Evolutionary conservation across 2,888 invertebrate genomes (phyloP).

Genomic region (Cantharis nigra): DNA sequence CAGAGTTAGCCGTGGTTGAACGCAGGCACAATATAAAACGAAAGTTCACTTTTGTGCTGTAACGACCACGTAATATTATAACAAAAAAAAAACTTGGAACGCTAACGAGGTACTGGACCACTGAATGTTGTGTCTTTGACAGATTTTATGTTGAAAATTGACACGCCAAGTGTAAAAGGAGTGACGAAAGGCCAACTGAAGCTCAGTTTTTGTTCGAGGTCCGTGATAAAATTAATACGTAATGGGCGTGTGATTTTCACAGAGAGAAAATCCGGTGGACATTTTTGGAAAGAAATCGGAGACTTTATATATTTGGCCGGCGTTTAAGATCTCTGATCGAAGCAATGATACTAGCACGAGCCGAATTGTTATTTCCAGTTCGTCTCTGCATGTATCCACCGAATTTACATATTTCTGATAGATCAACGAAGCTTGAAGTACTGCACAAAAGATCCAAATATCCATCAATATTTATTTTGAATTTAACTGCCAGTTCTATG

Average conservation of each 20-base stretch:
- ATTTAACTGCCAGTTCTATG: not conserved
- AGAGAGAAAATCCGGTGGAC: not conserved
- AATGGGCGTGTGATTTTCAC: not conserved
- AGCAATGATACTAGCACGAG: not conserved
- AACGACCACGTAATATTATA: not conserved
- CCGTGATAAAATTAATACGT: not conserved
- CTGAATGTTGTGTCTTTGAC: conserved; percentile 21
- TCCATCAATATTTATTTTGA: not conserved
- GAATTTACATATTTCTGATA: not conserved
- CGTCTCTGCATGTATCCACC: not conserved
- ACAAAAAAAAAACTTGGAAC: conserved; percentile 9
- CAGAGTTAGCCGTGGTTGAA: conserved; percentile 23
- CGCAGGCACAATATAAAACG: conserved; percentile 23
- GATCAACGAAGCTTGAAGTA: not conserved
- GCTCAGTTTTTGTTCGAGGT: not conserved
- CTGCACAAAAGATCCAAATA: not conserved
- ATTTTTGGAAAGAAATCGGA: not conserved
- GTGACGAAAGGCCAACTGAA: not conserved
- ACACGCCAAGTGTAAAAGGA: conserved; percentile 1
- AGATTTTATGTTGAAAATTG: conserved; percentile 4
- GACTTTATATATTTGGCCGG: not conserved
- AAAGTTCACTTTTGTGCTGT: conserved; percentile 15
- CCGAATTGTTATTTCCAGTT: not conserved
- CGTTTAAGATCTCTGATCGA: not conserved
- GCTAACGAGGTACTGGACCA: conserved; percentile 11